Base-by-base conservation (phyloP, 2,113 vertebrate genomes). In the Poeciliopsis turrubarensis region DNA sequence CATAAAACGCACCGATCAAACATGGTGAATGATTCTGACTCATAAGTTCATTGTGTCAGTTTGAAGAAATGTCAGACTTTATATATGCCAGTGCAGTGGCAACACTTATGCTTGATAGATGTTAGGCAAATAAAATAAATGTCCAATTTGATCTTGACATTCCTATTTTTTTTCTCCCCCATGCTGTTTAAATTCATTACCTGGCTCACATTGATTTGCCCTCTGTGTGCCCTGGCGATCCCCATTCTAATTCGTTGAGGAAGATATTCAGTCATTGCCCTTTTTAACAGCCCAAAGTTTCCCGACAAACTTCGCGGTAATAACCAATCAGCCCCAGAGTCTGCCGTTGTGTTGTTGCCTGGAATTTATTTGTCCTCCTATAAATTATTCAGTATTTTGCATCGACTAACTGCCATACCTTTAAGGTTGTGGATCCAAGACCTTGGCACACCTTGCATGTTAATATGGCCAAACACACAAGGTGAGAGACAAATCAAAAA, bases 341-440 rank as follows among this genome's bases (percentile, higher is more conserved):
- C 84, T 72, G 64, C 64, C 68, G 82, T 85, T 83, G 86, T 91
- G 87, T 93, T 92, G 89, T 91, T 91, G 92, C 84, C 90, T 86
- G 81, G 91, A 94, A 94, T 94, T 92, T 92, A 87, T 93, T 94
- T 94, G 87, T 91, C 89, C 88, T 82, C 83, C 88, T 79, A 94
- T 94, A 95, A 93, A 95, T 95, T 91, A 95, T 94, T 95, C 94
- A 95, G 91, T 89, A 91, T 94, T 93, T 92, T 92, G 88, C 93
- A 95, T 94, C 84, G 93, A 94, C 92, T 94, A 94, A 92, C 92
- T 94, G 94, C 93, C 94, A 93, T 94, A 92, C 88, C 89, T 93
- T 93, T 93, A 94, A 93, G 89, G 89, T 90, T 87, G 85, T 80
- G 60, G 84, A 92, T 93, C 89, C 68, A 71, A 87, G 92, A 90